Percentiles rank a stretch among this genome's conserved stretches.
These are phyloP conservation scores for Glomeris marginata DNA, from an alignment of 2,888 invertebrate species.

Conservation along the genomic window DNA sequence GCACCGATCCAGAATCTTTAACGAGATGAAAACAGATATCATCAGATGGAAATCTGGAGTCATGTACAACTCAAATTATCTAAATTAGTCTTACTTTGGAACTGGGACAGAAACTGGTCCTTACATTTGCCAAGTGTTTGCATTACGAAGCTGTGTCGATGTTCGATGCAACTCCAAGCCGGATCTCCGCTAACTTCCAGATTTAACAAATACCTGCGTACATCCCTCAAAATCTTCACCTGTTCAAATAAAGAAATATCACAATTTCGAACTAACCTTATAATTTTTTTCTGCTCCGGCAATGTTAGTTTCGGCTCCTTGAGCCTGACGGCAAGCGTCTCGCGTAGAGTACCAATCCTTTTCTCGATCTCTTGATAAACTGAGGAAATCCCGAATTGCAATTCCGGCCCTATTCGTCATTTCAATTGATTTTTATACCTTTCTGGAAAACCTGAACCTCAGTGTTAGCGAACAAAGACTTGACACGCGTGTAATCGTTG, in stretches of 20 bases:
- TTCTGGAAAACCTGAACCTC: constrained; percentile 77
- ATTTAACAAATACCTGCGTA: constrained; percentile 45
- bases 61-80: too few relatives aligned
- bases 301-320: constrained; percentile 80
- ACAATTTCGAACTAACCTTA: constrained; percentile 41
- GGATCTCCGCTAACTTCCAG: constrained; percentile 71
- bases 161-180: constrained; percentile 86
- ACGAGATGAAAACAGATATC: too few relatives aligned
- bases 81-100: too few relatives aligned
- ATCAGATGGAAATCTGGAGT: too few relatives aligned
- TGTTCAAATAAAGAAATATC: constrained; percentile 17
- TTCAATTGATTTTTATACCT: constrained; percentile 16
- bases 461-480: constrained; percentile 85
- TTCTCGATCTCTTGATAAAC: constrained; percentile 84
- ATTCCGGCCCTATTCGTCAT: not conserved
- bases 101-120: constrained; percentile 31
- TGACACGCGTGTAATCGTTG: constrained; percentile 92
- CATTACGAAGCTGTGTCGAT: constrained; percentile 64
- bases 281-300: constrained; percentile 88
- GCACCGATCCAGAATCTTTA: too few relatives aligned
- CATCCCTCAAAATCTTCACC: constrained; percentile 1
- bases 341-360: constrained; percentile 63
- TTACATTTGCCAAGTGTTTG: constrained; percentile 47
- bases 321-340: constrained; percentile 63
- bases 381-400: too few relatives aligned